A percentile compares a stretch with the other conserved stretches of the same genome.
These are phyloP conservation scores for Lamellibrachia luymesi DNA, from an alignment of 1,140 invertebrate genomes.

Conservation along the genomic window DNA sequence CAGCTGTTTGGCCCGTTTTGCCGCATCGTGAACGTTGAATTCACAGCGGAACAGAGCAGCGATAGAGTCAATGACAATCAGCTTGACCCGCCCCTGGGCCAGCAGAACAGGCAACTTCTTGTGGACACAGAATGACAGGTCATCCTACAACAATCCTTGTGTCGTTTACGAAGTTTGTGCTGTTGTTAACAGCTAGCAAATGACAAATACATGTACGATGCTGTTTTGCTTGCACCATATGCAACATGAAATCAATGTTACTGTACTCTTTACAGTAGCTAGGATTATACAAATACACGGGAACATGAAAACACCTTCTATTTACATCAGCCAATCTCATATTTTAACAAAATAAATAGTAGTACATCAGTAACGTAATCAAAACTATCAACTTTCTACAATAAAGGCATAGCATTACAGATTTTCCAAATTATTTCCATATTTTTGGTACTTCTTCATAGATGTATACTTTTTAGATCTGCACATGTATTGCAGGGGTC, in stretches of 20 bases:
- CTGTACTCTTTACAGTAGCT: not conserved
- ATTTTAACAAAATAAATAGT: too few relatives aligned
- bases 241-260: not conserved
- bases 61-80: slow-evolving; percentile 75
- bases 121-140: slow-evolving; percentile 63
- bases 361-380: too few relatives aligned
- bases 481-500: too few relatives aligned
- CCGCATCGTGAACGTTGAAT: slow-evolving; percentile 56
- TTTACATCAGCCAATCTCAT: too few relatives aligned
- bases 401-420: too few relatives aligned
- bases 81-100: slow-evolving; percentile 60
- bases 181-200: not conserved
- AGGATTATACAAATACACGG: not conserved
- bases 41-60: slow-evolving; percentile 70
- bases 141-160: slow-evolving; percentile 56
- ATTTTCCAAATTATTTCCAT: too few relatives aligned
- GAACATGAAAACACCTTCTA: too few relatives aligned
- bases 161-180: not conserved
- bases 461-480: too few relatives aligned
- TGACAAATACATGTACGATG: not conserved
- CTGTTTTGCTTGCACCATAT: not conserved
- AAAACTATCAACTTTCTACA: too few relatives aligned
- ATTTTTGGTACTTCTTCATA: too few relatives aligned
- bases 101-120: slow-evolving; percentile 60
- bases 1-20: slow-evolving; percentile 63